Evolutionary conservation across 2,113 vertebrate genomes (phyloP).

Genomic region (Centropristis striata): DNA sequence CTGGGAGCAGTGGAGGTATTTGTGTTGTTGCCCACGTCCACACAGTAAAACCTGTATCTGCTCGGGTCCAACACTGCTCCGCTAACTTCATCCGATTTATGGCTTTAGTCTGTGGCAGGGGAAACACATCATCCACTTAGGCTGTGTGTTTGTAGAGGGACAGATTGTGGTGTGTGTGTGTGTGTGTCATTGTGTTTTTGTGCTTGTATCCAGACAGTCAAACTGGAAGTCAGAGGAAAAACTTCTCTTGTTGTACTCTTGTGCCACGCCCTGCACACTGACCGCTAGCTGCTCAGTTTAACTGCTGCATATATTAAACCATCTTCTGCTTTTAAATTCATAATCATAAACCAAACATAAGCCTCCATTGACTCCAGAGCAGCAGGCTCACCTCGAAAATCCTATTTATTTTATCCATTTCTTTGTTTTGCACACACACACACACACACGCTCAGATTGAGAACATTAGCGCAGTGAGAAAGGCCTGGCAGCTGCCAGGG

Average conservation of each 20-base stretch:
- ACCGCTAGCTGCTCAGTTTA: not conserved
- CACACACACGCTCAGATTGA: slow-evolving; percentile 48
- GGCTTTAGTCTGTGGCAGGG: slow-evolving; percentile 33
- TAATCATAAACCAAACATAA: slow-evolving; percentile 58
- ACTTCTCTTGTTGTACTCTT: slow-evolving; percentile 5
- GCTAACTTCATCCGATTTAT: slow-evolving; percentile 47
- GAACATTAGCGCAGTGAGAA: slow-evolving; percentile 53
- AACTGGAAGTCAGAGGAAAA: slow-evolving; percentile 14
- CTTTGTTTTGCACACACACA: slow-evolving; percentile 48
- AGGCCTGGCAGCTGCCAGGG: slow-evolving; percentile 33
- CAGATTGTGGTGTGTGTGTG: no score
- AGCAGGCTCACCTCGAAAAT: slow-evolving; percentile 48
- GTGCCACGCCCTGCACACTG: not conserved
- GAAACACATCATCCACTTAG: slow-evolving; percentile 34
- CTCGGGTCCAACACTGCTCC: not conserved
- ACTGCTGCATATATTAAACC: slow-evolving; percentile 5
- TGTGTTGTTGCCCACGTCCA: not conserved
- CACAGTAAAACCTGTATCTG: slow-evolving; percentile 19
- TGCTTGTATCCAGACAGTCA: not conserved
- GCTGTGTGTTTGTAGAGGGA: not conserved
- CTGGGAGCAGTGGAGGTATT: not conserved
- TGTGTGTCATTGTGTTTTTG: no score
- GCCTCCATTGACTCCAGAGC: slow-evolving; percentile 54
- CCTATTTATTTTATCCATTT: slow-evolving; percentile 55
- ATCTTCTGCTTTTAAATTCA: slow-evolving; percentile 47